Conservation (phyloP, 2,888 invertebrate species). For the Gnatocerus cornutus region DNA sequence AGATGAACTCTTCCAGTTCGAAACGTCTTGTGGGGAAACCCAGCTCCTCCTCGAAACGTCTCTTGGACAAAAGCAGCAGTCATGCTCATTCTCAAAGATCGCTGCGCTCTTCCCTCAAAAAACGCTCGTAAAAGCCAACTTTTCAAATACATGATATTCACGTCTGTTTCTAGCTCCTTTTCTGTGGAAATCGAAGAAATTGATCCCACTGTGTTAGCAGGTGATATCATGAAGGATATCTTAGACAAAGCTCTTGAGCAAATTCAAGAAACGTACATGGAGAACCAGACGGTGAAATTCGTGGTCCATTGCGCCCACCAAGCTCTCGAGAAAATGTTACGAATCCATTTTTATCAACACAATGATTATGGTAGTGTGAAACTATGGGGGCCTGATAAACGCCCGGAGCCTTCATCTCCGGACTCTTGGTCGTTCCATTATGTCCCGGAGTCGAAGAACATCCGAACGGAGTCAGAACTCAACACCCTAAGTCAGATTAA, state of each 20-base stretch:
- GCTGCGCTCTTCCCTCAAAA: slow-evolving; percentile 1
- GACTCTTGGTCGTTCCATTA: slow-evolving; percentile 43
- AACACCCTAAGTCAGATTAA: slow-evolving; percentile 26
- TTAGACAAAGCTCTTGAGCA: slow-evolving; percentile 18
- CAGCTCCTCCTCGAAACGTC: neutral
- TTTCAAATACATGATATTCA: neutral
- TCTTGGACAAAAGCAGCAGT: neutral
- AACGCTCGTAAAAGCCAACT: neutral
- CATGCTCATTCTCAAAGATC: neutral
- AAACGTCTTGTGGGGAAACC: neutral
- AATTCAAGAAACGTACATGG: slow-evolving; percentile 40
- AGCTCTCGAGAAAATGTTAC: slow-evolving; percentile 25
- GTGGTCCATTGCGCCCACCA: slow-evolving; percentile 43
- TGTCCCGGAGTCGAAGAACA: slow-evolving; percentile 17
- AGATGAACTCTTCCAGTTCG: neutral
- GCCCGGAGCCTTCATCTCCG: slow-evolving; percentile 18
- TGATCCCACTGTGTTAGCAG: neutral
- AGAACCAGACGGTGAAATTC: slow-evolving; percentile 38
- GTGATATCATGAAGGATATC: slow-evolving; percentile 27
- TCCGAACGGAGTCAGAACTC: neutral
- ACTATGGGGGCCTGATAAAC: slow-evolving; percentile 24
- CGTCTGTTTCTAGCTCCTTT: neutral
- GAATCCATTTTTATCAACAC: slow-evolving; percentile 39
- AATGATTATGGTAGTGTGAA: slow-evolving; percentile 12
- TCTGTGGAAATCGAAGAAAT: neutral